phyloP scores from a whole-genome alignment of 2,797 vertebrate species.

The Euthynnus affinis region DNA sequence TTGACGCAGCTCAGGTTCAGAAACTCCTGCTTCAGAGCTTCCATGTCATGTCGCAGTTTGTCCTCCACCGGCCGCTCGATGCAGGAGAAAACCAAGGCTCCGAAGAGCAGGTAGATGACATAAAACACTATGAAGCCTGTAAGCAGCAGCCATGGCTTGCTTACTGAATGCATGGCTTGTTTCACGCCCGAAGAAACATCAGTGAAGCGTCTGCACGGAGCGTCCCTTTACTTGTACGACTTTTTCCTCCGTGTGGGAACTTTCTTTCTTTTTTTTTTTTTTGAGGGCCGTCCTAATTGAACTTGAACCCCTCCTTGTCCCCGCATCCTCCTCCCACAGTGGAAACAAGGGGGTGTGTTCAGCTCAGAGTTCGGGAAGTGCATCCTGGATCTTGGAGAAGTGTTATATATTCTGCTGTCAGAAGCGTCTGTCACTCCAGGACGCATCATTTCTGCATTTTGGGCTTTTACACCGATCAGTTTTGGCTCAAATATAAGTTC shows the following conservation, averaged over 20 bases:
- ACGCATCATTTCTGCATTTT: no score
- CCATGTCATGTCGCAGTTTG: slow-evolving; percentile 83
- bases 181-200: background rate
- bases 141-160: slow-evolving; percentile 85
- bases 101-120: slow-evolving; percentile 88
- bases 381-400: slow-evolving; percentile 26
- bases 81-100: slow-evolving; percentile 89
- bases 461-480: background rate
- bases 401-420: no score
- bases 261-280: no score
- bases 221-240: background rate
- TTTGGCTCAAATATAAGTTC: background rate
- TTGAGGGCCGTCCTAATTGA: slow-evolving; percentile 59
- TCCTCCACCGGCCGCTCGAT: slow-evolving; percentile 91
- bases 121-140: slow-evolving; percentile 84
- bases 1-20: slow-evolving; percentile 88
- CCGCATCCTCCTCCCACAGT: slow-evolving; percentile 73
- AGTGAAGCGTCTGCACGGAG: background rate
- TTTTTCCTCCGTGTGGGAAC: slow-evolving; percentile 13
- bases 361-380: background rate
- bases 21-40: slow-evolving; percentile 83
- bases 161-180: slow-evolving; percentile 71
- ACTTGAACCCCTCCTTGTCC: slow-evolving; percentile 74
- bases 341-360: slow-evolving; percentile 53
- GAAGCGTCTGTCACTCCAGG: no score